Conservation (phyloP, 2,797 vertebrate genomes). For the Rallus crepitans region DNA sequence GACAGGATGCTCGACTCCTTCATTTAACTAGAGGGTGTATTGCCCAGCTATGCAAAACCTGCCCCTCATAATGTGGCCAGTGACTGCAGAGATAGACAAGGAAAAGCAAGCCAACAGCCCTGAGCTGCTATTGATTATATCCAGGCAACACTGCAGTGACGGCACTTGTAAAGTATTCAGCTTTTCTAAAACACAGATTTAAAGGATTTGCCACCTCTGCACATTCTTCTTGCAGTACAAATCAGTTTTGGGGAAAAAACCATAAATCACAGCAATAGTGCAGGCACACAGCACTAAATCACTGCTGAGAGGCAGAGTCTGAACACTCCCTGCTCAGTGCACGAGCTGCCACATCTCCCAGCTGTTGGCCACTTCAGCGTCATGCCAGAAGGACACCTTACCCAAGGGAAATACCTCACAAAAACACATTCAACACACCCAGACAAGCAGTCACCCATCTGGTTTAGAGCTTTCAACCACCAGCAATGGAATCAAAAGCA, state of each 20-base stretch:
- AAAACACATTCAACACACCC: not conserved
- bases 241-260: constrained; percentile 30
- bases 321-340: not conserved
- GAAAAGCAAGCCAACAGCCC: rapidly evolving
- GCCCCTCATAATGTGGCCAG: not conserved
- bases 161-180: not conserved
- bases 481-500: not conserved
- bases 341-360: not conserved
- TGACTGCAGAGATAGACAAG: not conserved
- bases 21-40: not conserved
- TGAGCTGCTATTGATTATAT: not conserved
- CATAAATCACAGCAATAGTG: rapidly evolving
- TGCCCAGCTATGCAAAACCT: not conserved
- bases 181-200: not conserved
- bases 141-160: not conserved
- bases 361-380: not conserved
- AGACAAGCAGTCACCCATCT: not conserved
- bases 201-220: constrained; percentile 46
- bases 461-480: not conserved
- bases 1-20: not conserved
- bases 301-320: not conserved
- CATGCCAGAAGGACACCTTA: not conserved
- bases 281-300: not conserved
- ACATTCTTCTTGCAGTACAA: constrained; percentile 34
- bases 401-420: not conserved